These are phyloP conservation scores for Phrynocephalus versicolor DNA, from an alignment of 2,113 vertebrate genomes.

Conservation along the genomic window DNA sequence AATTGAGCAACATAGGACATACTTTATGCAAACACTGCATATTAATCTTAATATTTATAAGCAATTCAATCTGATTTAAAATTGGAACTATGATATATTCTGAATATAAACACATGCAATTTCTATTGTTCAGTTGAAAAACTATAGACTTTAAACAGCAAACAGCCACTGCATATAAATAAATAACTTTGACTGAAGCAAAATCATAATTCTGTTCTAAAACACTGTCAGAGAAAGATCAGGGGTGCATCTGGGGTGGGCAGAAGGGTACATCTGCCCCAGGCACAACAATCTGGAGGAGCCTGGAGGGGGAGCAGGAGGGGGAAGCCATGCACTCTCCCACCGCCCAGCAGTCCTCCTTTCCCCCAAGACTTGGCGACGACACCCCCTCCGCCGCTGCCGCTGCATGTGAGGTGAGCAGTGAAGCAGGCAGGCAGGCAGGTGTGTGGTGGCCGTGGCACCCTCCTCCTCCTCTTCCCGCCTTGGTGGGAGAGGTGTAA, in stretches of 20 bases:
- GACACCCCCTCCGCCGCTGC: too few species aligned
- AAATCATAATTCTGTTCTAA: neutral
- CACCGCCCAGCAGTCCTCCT: too few species aligned
- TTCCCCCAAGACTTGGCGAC: neutral
- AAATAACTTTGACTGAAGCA: conserved; percentile 18
- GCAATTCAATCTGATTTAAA: neutral
- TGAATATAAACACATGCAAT: conserved; percentile 39
- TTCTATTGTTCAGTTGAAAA: conserved; percentile 26
- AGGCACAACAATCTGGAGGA: too few species aligned
- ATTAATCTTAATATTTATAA: conserved; percentile 62
- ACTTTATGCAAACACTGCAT: conserved; percentile 54
- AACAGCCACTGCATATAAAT: neutral
- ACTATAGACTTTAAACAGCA: conserved; percentile 23
- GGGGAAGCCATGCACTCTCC: too few species aligned
- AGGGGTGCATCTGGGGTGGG: too few species aligned
- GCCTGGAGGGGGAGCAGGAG: too few species aligned
- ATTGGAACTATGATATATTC: neutral
- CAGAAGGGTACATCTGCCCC: too few species aligned
- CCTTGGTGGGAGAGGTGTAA: too few species aligned
- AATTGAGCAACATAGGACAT: conserved; percentile 51
- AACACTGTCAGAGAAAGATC: neutral
- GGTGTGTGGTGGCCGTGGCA: too few species aligned
- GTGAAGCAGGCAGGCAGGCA: too few species aligned
- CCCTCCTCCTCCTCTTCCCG: too few species aligned
- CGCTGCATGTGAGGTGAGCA: too few species aligned